Percentiles rank a stretch among this genome's conserved stretches.
phyloP scores from a whole-genome alignment of 2,113 vertebrate genomes.

The Electrona antarctica region DNA sequence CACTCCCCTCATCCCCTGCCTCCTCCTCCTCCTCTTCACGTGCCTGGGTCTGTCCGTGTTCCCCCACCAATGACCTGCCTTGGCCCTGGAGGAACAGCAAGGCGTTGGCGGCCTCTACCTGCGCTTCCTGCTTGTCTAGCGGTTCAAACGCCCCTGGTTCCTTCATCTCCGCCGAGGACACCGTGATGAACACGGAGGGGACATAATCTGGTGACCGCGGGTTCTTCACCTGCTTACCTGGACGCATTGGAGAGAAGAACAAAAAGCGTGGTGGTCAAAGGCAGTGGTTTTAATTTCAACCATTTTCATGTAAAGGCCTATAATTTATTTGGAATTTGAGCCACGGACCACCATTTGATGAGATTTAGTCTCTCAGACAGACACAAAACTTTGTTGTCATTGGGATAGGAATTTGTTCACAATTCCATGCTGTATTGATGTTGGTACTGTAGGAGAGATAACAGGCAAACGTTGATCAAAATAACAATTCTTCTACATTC shows the following conservation, averaged over 20 bases:
- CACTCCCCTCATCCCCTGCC: slow-evolving; percentile 48
- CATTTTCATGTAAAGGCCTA: too few relatives aligned
- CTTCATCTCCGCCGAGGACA: slow-evolving; percentile 70
- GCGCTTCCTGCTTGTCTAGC: slow-evolving; percentile 78
- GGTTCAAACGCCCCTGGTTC: slow-evolving; percentile 60
- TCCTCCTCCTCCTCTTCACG: slow-evolving; percentile 28
- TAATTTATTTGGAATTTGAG: too few relatives aligned
- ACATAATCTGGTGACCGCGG: slow-evolving; percentile 78
- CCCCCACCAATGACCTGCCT: slow-evolving; percentile 47
- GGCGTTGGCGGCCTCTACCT: slow-evolving; percentile 80
- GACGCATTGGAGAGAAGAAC: slow-evolving; percentile 11
- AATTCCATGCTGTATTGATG: too few relatives aligned
- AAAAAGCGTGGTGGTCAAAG: neutral
- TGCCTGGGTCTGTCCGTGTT: slow-evolving; percentile 20
- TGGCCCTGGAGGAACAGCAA: slow-evolving; percentile 79
- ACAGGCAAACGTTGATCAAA: too few relatives aligned
- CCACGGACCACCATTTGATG: too few relatives aligned
- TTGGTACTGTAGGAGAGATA: too few relatives aligned
- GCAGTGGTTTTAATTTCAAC: neutral
- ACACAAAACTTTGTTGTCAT: too few relatives aligned
- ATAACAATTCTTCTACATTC: too few relatives aligned
- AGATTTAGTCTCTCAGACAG: too few relatives aligned
- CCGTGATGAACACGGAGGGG: slow-evolving; percentile 72
- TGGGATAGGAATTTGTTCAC: too few relatives aligned
- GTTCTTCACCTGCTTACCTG: slow-evolving; percentile 82